phyloP scores from a whole-genome alignment of 2,113 vertebrate species.

The Seriola dumerili region DNA sequence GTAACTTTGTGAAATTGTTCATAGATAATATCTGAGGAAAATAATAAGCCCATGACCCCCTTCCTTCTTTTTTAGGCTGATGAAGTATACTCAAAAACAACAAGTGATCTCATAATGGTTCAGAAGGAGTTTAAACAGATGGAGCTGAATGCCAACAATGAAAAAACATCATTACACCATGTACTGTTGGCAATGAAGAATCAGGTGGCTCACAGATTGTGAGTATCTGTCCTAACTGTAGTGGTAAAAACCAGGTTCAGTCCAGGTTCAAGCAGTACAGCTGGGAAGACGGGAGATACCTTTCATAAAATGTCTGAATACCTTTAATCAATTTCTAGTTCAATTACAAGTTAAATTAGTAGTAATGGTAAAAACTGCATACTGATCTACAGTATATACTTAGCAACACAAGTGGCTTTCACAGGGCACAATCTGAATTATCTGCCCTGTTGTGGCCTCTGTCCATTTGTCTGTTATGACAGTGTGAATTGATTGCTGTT shows the following conservation, averaged over 20 bases:
- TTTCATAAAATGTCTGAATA: not conserved
- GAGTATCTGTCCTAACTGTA: conserved; percentile 59
- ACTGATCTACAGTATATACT: not conserved
- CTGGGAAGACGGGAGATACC: not conserved
- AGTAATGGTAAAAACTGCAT: not conserved
- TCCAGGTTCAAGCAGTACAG: not conserved
- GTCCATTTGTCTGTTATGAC: too few species aligned
- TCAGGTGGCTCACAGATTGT: conserved; percentile 69
- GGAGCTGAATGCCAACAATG: conserved; percentile 55
- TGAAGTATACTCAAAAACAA: conserved; percentile 41
- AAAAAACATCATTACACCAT: conserved; percentile 46
- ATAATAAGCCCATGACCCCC: not conserved
- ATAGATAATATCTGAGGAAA: not conserved
- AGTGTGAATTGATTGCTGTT: too few species aligned
- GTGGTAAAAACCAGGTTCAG: not conserved
- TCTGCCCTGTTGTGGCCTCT: too few species aligned
- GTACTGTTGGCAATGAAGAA: conserved; percentile 40
- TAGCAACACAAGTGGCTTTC: not conserved
- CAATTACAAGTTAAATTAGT: not conserved
- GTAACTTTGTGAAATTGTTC: conserved; percentile 1
- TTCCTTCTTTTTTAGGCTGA: conserved; percentile 62
- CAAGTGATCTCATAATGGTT: conserved; percentile 50
- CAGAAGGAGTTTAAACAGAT: conserved; percentile 57
- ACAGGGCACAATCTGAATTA: not conserved
- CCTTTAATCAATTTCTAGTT: not conserved